Conservation (phyloP, 2,888 invertebrate genomes). For the Sarcophaga caerulescens region DNA sequence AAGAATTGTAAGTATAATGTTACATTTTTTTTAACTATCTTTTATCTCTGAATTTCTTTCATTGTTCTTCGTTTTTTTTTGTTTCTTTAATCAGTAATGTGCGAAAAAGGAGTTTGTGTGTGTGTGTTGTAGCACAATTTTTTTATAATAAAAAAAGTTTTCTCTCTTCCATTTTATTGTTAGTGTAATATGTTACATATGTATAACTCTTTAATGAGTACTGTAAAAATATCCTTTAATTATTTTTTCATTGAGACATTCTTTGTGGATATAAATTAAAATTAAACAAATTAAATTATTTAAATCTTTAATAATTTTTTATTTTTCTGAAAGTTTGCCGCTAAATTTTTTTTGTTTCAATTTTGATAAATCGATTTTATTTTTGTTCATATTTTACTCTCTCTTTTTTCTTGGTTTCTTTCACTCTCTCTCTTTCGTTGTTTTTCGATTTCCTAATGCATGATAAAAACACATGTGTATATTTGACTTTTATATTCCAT, state of each 20-base stretch:
- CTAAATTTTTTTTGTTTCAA: conserved; percentile 32
- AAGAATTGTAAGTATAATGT: conserved; percentile 76
- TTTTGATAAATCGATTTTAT: conserved; percentile 58
- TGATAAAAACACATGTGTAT: conserved; percentile 54
- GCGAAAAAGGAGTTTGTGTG: background rate
- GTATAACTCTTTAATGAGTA: background rate
- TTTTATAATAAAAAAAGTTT: background rate
- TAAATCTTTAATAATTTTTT: background rate
- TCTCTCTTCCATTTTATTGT: background rate
- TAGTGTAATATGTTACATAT: background rate
- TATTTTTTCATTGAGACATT: background rate
- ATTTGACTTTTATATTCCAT: conserved; percentile 44
- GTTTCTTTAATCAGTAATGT: background rate
- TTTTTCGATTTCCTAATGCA: background rate
- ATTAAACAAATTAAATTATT: too few species aligned
- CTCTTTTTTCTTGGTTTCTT: conserved; percentile 22
- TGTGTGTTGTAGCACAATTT: background rate
- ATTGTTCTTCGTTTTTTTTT: conserved; percentile 4
- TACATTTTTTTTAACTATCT: background rate
- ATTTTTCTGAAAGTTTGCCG: conserved; percentile 28
- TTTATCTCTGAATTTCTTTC: background rate
- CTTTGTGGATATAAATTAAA: background rate
- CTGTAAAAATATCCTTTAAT: background rate
- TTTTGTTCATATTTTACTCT: conserved; percentile 22
- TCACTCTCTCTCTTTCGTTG: conserved; percentile 15